Evolutionary conservation across 2,797 vertebrate species (phyloP).

Genomic region (Protonibea diacanthus): DNA sequence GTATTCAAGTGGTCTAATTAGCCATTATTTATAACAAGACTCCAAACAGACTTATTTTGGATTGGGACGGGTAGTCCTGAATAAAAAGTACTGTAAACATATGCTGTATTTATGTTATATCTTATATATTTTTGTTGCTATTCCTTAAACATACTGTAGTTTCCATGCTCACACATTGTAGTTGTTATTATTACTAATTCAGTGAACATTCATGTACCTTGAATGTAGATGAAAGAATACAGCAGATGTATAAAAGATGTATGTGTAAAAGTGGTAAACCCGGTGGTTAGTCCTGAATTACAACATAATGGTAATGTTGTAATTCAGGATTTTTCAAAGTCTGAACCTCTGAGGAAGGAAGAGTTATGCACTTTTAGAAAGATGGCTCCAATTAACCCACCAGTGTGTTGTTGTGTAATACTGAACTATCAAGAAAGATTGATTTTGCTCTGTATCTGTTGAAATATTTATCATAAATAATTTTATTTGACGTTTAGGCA

Average conservation of each 20-base stretch:
- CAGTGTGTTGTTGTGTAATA: not conserved
- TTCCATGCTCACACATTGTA: not conserved
- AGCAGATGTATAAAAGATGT: too few species aligned
- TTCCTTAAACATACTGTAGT: not conserved
- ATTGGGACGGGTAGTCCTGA: too few species aligned
- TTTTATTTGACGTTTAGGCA: not conserved
- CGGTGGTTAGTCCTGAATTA: too few species aligned
- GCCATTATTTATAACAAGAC: not conserved
- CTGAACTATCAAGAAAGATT: not conserved
- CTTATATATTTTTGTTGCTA: not conserved
- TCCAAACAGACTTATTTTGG: not conserved
- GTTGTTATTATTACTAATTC: not conserved
- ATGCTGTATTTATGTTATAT: not conserved
- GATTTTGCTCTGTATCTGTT: not conserved
- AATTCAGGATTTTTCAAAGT: not conserved
- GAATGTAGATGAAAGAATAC: too few species aligned
- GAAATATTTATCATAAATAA: too few species aligned
- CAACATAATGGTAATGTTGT: too few species aligned
- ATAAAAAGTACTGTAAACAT: not conserved
- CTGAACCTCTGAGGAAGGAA: not conserved
- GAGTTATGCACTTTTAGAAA: constrained; percentile 2
- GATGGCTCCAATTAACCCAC: not conserved
- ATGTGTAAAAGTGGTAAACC: too few species aligned
- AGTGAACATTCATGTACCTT: not conserved
- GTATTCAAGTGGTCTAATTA: not conserved